phyloP scores from a whole-genome alignment of 2,113 vertebrate genomes.

The Misgurnus mizolepis region DNA sequence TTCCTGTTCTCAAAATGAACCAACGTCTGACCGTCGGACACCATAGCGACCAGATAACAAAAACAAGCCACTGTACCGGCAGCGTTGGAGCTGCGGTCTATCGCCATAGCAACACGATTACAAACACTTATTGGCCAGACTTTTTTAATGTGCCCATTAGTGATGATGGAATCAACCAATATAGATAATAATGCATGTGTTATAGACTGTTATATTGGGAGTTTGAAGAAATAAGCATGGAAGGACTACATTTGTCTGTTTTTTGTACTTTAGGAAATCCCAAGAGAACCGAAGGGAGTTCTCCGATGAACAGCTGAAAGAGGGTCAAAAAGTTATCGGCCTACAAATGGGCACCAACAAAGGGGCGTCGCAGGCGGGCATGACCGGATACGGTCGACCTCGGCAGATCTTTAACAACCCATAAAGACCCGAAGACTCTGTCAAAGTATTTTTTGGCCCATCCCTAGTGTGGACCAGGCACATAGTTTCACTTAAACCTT shows the following conservation, averaged over 20 bases:
- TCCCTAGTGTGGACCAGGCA: constrained; percentile 42
- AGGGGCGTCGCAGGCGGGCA: constrained; percentile 91
- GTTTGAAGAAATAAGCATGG: background rate
- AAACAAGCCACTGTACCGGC: constrained; percentile 1
- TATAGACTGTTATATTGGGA: background rate
- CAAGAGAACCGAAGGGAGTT: constrained; percentile 94
- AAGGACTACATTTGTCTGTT: too few relatives aligned
- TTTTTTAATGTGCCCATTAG: background rate
- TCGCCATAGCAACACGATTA: constrained; percentile 36
- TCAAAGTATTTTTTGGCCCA: constrained; percentile 29
- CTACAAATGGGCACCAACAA: constrained; percentile 95
- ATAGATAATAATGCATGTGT: background rate
- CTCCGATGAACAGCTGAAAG: constrained; percentile 87
- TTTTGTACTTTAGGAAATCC: constrained; percentile 79
- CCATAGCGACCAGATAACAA: constrained; percentile 42
- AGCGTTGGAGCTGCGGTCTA: background rate
- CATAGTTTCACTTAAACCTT: constrained; percentile 45
- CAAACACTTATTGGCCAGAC: constrained; percentile 19
- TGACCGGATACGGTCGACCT: constrained; percentile 88
- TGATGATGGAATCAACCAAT: background rate
- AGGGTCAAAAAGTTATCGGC: constrained; percentile 90
- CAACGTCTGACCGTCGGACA: background rate
- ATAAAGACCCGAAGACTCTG: constrained; percentile 18
- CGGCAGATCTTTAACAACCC: constrained; percentile 85
- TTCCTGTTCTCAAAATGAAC: constrained; percentile 27